Evolutionary conservation across 2,797 vertebrate genomes (phyloP), one percentile per base, ranked within the genome.

Genomic region (Cebuella pygmaea): DNA sequence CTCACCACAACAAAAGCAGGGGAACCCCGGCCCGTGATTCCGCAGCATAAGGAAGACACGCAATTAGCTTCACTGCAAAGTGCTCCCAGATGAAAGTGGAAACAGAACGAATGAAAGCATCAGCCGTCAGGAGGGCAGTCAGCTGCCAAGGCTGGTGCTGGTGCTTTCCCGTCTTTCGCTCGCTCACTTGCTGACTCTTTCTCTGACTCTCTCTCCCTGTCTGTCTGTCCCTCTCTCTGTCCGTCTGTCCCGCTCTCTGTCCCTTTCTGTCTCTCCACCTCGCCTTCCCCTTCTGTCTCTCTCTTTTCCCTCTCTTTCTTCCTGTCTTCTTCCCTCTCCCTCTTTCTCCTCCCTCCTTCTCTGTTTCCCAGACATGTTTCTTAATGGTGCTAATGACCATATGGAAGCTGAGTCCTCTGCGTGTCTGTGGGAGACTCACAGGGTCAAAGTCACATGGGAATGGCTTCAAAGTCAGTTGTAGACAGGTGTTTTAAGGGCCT

Each of bases 21-120:
- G 44, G 27, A 44, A 8, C 57, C 36, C 93, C 79, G 83, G 94
- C 93, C 96, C 90, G 3, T 44, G 93, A 95, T n/a, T 93, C 90
- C 80, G 30, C 72, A 93, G 61, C 80, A 88, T 74, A 70, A 95
- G 96, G 90, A 93, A 97, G 97, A 90, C 67, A 33, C 9, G 11
- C 94, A 90, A 76, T 95, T 91, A 97, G 33, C 33, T 0, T n/a
- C 7, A 1, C 94, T 80, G 88, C 74, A 96, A 96, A 97, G 94
- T 57, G 86, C 27, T 96, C 72, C 96, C 17, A 86, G 94, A 50
- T 90, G 82, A 93, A 74, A 61, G 46, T 15, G 80, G 88, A 97
- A 55, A 22, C 87, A 84, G 97, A 87, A 24, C 39, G 79, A 39
- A 92, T 36, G 57, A 74, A 13, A 78, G 72, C 44, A 57, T 94